Evolutionary conservation across 1,140 invertebrate species (phyloP), one percentile per base, ranked within the genome.

Genomic region (Euborellia annulipes): DNA sequence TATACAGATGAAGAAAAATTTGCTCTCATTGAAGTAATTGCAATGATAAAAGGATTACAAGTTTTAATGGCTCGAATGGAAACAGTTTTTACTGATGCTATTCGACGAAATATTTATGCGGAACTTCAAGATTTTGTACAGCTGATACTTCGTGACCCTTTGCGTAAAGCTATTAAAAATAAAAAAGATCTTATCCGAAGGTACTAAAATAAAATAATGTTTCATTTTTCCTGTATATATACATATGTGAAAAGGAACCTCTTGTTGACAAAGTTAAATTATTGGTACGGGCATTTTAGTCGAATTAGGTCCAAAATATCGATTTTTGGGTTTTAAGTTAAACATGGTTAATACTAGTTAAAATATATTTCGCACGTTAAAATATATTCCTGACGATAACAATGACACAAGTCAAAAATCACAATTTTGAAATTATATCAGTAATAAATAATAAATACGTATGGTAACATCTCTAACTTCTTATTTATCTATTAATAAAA

Each of bases 21-120:
- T 68, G 93, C 93, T 4, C 67, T 99, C 32, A 95, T 99, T 52
- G 93, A 98, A 70, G 86, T 97, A 14, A 96, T 98, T 54, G 91
- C 94, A 0, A 98, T 98, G 93, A 96, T 98, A 52, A 99, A 98
- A 70, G 93, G 94, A 2, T 70, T 99, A 7, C 95, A 99, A 67
- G 86, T 95, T 23, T 65, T 98, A 34, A 93, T 99, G 87, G 83
- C 90, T 3, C 71, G 93, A 39, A 97, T 98, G 79, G 95, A 98
- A 69, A 91, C 90, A 0, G 89, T 96, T 1, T 93, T 98, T 60
- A 89, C 89, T 23, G 92, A 97, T 63, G 90, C 94, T 0, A 97
- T 98, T 36, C 68, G 92, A 23, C 67, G 86, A 27, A 87, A 91
- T 62, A 93, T 98, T 53, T 98, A 98, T 66, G 82, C 91, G 0